phyloP scores from a whole-genome alignment of 2,113 vertebrate species.

The Brachyistius frenatus region DNA sequence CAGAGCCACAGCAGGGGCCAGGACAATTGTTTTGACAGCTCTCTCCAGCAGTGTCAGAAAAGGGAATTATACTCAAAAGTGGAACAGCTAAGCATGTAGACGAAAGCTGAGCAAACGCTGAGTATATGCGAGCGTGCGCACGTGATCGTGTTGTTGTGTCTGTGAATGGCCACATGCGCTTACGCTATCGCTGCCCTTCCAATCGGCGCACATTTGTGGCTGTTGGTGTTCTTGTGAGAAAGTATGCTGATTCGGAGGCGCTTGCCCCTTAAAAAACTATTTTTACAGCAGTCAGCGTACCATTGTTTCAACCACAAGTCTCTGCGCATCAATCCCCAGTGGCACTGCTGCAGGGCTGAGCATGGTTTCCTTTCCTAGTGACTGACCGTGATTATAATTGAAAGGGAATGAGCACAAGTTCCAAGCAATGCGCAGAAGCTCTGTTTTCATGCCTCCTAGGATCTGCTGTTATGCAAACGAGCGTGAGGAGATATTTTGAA shows the following conservation, averaged over 20 bases:
- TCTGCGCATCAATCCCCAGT: conserved; percentile 69
- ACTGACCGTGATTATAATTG: conserved; percentile 79
- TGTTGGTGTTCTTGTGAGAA: conserved; percentile 63
- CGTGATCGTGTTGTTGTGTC: conserved; percentile 10
- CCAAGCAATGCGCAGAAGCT: conserved; percentile 63
- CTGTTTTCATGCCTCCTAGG: conserved; percentile 41
- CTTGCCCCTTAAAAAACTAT: conserved; percentile 66
- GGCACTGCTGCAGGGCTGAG: conserved; percentile 57
- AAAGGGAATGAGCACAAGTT: conserved; percentile 74
- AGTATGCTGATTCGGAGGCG: conserved; percentile 47
- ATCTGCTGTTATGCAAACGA: conserved; percentile 42
- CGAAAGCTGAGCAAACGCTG: conserved; percentile 55
- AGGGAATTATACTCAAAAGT: conserved; percentile 65
- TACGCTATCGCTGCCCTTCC: background rate
- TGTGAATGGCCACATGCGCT: conserved; percentile 4
- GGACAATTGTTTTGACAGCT: conserved; percentile 83
- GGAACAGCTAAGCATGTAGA: conserved; percentile 47
- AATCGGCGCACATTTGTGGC: conserved; percentile 20
- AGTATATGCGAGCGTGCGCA: conserved; percentile 4
- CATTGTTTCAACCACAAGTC: conserved; percentile 80
- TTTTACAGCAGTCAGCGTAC: conserved; percentile 74
- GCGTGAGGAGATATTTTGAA: conserved; percentile 32
- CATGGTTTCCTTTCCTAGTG: conserved; percentile 69
- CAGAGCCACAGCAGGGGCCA: conserved; percentile 71
- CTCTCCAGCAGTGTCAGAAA: conserved; percentile 70